These are phyloP conservation scores for Ectemnius continuus DNA, from an alignment of 2,888 invertebrate genomes.

Conservation along the genomic window DNA sequence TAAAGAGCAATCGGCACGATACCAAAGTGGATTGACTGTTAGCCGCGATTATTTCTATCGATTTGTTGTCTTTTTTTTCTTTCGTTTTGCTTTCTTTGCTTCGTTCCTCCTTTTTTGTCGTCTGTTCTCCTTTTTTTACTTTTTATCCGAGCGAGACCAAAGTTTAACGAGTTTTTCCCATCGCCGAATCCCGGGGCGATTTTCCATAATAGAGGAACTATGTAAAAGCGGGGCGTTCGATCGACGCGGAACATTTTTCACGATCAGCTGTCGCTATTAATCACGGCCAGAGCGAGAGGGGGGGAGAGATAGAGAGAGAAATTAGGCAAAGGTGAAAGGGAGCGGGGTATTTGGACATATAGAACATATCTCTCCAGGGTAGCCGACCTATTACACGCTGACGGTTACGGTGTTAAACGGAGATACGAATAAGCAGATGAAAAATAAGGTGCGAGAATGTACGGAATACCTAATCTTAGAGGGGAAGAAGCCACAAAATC, in stretches of 20 bases:
- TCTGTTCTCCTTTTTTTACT: slow-evolving; percentile 21
- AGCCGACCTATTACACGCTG: slow-evolving; percentile 64
- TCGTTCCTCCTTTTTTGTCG: slow-evolving; percentile 15
- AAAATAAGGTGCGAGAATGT: slow-evolving; percentile 16
- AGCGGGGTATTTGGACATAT: slow-evolving; percentile 42
- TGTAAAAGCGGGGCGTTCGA: no score
- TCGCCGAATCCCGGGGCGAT: background rate
- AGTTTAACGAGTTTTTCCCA: slow-evolving; percentile 49
- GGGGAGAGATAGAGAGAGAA: no score
- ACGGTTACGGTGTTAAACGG: slow-evolving; percentile 47
- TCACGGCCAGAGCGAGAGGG: slow-evolving; percentile 14
- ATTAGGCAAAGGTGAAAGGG: background rate
- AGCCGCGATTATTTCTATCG: slow-evolving; percentile 54
- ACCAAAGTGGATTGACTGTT: slow-evolving; percentile 73
- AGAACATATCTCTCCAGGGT: slow-evolving; percentile 74
- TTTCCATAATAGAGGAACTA: no score
- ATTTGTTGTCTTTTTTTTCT: slow-evolving; percentile 24
- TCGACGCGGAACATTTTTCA: slow-evolving; percentile 5
- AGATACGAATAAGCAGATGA: slow-evolving; percentile 39
- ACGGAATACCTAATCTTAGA: background rate
- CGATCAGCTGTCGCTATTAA: slow-evolving; percentile 51
- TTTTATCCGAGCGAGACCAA: slow-evolving; percentile 60
- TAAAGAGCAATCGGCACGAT: slow-evolving; percentile 65
- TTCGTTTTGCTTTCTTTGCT: slow-evolving; percentile 29
- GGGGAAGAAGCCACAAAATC: slow-evolving; percentile 55